A percentile compares a stretch with the other conserved stretches of the same genome.
These are phyloP conservation scores for Drosophila carrolli DNA, from an alignment of 1,140 invertebrate genomes.

Conservation along the genomic window DNA sequence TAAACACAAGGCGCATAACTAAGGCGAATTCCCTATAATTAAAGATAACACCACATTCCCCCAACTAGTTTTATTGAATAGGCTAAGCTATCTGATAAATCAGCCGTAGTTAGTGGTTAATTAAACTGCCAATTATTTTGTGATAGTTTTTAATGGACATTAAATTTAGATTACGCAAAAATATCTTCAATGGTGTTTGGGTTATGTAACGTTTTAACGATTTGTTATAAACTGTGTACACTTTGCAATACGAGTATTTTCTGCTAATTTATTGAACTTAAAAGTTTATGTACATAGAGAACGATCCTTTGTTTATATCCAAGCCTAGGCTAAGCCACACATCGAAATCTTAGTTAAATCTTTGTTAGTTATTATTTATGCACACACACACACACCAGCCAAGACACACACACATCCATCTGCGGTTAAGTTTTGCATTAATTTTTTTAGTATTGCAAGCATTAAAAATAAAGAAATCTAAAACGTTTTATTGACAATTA, in stretches of 20 bases:
- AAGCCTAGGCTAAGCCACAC: constrained; percentile 54
- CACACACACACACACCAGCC: constrained; percentile 46
- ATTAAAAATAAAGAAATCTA: constrained; percentile 77
- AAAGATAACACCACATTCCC: constrained; percentile 42
- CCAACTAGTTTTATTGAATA: constrained; percentile 39
- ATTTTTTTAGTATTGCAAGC: constrained; percentile 75
- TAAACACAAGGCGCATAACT: constrained; percentile 39
- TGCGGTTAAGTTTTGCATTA: constrained; percentile 64
- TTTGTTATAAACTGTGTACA: constrained; percentile 70
- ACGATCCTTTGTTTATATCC: constrained; percentile 45
- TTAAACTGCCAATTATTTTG: constrained; percentile 83
- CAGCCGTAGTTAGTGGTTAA: constrained; percentile 57
- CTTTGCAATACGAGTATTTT: constrained; percentile 70
- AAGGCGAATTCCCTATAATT: constrained; percentile 47
- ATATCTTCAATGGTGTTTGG: constrained; percentile 73
- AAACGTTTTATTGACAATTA: constrained; percentile 78
- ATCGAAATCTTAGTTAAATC: constrained; percentile 71
- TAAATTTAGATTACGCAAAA: constrained; percentile 53
- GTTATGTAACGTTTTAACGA: constrained; percentile 65
- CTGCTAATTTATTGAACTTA: constrained; percentile 79
- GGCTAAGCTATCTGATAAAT: constrained; percentile 35
- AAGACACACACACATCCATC: constrained; percentile 46
- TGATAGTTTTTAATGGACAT: constrained; percentile 76
- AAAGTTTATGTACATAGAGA: constrained; percentile 47
- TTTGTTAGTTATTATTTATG: constrained; percentile 83